Base-by-base conservation (phyloP, 1,140 invertebrate species). In the Camponotus vicinus region DNA sequence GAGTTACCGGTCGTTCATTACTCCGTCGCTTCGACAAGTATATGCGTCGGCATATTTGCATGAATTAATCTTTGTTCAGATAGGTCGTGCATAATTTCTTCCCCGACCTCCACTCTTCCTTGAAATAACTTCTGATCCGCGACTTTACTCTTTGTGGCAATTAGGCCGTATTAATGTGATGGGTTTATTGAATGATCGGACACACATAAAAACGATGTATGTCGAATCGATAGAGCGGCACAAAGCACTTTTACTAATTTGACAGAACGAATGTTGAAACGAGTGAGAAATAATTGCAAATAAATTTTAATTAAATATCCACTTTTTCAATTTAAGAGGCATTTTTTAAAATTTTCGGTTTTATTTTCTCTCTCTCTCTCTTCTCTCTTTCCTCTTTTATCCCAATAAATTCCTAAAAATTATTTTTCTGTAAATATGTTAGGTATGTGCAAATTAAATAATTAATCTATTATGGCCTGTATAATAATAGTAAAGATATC, bases 1-100 rank as follows among this genome's bases (percentile, higher is more conserved):
- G 69, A 59, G 84, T 85, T 85, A 85, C 63, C 37, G 76, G 49
- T 27, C 40, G 63, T 79, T 40, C 27, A 42, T 85, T 85, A 78
- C 79, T 73, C 27, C 40, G 18, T 37, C 69, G 55, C 69, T 63
- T 83, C 40, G 69, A 75, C 79, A 83, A 75, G 57, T 71, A 55
- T 75, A 63, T 61, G 69, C 40, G 32, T 18, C 57, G 13, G 27
- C 55, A 52, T 83, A 83, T 75, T 83, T 69, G 79, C 40, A 83
- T 83, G 69, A 83, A 83, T 83, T 75, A 73, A 83, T 70, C 79
- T 75, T 83, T 83, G 79, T 75, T 71, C 55, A 40, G 69, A 73
- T 57, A 83, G 79, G 79, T 83, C 79, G 7, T 3, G 69, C 42
- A 67, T 75, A 61, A 83, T 83, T 52, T 83, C 40, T 40, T 40